Base-by-base conservation (phyloP, 2,888 invertebrate species). In the Polyommatus iphigenia region DNA sequence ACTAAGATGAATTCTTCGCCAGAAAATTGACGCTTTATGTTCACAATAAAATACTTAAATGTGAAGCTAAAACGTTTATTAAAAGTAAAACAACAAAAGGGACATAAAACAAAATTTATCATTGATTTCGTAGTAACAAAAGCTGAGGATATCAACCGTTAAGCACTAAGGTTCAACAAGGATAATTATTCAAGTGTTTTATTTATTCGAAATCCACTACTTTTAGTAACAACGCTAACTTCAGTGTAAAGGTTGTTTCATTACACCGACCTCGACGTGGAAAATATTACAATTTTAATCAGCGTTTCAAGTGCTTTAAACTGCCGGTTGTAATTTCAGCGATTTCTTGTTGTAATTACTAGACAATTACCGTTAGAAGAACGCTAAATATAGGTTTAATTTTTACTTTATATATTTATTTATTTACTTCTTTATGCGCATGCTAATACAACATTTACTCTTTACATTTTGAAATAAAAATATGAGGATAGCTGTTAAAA, bases 291-390 rank as follows among this genome's bases (percentile, higher is more conserved):
- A 50, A 46, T 50, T 54, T 20, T 75, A 75, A 73, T 46, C 41
- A 73, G 15, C 73, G 41, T 4, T 73, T 24, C 24, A 73, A 75
- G 54, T 75, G 50, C 50, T 18, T 50, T 18, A 29, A 41, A 54
- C 18, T 29, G 75, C 24, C 54, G 24, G 73, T 46, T 46, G 73
- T 73, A 46, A 75, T 75, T 75, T 32, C 50, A 54, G 13, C 8
- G 29, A 29, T 15, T 54, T 29, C 75, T 75, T 75, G 75, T 15
- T 20, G 75, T 46, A 73, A 73, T 46, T n/a, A 29, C 75, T 75
- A 18, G 54, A 75, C 20, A 50, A 20, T 46, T 46, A 46, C 50
- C 46, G 20, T 75, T 54, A 2, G 29, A 50, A 50, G 10, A 75
- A 75, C 29, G 50, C 50, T 15, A 50, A 50, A 50, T 50, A 50